These are phyloP conservation scores for Hydropotes inermis DNA, from an alignment of 2,113 vertebrate genomes.

Conservation along the genomic window DNA sequence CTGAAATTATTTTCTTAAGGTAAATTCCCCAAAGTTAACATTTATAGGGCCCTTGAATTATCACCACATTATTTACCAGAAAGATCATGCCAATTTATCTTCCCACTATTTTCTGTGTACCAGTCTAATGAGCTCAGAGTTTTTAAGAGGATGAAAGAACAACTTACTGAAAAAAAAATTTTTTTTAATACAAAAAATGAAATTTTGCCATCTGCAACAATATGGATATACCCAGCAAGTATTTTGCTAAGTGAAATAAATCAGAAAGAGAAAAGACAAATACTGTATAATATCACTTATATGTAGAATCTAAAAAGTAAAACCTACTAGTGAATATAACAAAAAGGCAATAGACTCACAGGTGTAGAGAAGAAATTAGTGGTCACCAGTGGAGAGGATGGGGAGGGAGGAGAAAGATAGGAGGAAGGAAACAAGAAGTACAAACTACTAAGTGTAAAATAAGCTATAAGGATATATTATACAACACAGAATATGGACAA, in stretches of 20 bases:
- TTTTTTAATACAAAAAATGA: background rate
- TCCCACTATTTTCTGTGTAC: background rate
- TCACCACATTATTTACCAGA: background rate
- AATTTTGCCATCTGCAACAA: background rate
- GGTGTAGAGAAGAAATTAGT: background rate
- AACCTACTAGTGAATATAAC: background rate
- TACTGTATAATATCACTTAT: background rate
- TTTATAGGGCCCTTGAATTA: slow-evolving; percentile 20
- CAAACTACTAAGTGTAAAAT: background rate
- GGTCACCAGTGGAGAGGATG: background rate
- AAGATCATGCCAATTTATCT: background rate
- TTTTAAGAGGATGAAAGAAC: background rate
- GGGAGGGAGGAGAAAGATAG: background rate
- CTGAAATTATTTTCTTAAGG: slow-evolving; percentile 27
- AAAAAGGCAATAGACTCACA: background rate
- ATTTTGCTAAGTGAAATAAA: background rate
- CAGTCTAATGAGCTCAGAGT: background rate
- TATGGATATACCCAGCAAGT: background rate
- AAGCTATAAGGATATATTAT: background rate
- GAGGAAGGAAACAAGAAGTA: background rate
- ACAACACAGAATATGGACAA: background rate
- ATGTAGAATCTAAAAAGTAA: background rate
- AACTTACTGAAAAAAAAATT: background rate
- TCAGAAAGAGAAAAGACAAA: background rate
- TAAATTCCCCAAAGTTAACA: slow-evolving; percentile 45